Percentiles rank a stretch among this genome's conserved stretches.
phyloP scores from a whole-genome alignment of 2,888 invertebrate species.

The Operophtera brumata region DNA sequence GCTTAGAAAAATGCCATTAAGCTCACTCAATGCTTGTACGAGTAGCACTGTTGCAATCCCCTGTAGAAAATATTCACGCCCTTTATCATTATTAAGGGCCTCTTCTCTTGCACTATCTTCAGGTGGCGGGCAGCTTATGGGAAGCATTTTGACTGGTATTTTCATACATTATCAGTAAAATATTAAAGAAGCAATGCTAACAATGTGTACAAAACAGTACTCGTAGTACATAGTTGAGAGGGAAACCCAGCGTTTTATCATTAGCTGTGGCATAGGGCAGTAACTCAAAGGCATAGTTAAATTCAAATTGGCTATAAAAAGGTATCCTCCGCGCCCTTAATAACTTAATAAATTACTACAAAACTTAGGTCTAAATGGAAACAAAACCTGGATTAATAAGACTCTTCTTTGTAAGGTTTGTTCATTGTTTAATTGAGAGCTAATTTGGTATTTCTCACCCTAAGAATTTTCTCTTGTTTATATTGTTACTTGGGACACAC shows the following conservation, averaged over 20 bases:
- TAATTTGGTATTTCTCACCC: slow-evolving; percentile 4
- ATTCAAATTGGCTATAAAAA: slow-evolving; percentile 39
- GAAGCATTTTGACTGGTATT: too few relatives aligned
- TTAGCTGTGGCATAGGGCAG: slow-evolving; percentile 18
- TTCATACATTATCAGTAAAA: too few relatives aligned
- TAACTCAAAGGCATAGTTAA: slow-evolving; percentile 29
- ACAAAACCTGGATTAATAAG: slow-evolving; percentile 20
- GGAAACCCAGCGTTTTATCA: slow-evolving; percentile 4
- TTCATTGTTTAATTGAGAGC: slow-evolving; percentile 7
- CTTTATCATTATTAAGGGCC: too few relatives aligned
- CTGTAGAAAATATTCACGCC: too few relatives aligned
- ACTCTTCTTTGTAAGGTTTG: slow-evolving; percentile 2
- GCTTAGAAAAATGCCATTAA: slow-evolving; percentile 3
- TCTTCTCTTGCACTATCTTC: too few relatives aligned
- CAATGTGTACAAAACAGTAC: too few relatives aligned
- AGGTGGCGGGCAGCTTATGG: too few relatives aligned
- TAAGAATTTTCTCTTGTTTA: neutral
- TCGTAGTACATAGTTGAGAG: neutral
- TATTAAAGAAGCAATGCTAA: too few relatives aligned
- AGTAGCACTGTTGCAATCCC: neutral
- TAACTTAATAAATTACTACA: slow-evolving; percentile 35
- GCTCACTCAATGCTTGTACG: neutral
- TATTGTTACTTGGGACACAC: neutral
- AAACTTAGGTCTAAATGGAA: slow-evolving; percentile 31
- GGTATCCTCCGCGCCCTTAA: slow-evolving; percentile 32